A percentile compares a stretch with the other conserved stretches of the same genome.
phyloP scores from a whole-genome alignment of 1,140 invertebrate genomes.

The Nixonia krombeini region DNA sequence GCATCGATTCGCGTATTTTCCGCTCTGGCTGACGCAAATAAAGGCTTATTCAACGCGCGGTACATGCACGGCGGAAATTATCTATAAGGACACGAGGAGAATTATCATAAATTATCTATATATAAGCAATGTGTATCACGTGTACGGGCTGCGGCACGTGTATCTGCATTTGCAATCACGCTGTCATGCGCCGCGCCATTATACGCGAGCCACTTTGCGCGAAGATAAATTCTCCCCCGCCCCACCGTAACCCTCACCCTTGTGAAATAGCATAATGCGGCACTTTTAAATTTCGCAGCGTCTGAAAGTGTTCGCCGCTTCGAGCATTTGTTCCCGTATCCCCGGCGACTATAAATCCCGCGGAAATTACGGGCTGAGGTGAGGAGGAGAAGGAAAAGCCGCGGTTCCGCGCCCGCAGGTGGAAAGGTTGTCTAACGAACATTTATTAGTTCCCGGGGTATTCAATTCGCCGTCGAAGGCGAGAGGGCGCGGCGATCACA shows the following conservation, averaged over 20 bases:
- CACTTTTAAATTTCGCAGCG: conserved; percentile 5
- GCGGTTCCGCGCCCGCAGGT: too few relatives aligned
- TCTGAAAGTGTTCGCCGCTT: not conserved
- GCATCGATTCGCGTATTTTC: conserved; percentile 27
- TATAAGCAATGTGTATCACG: conserved; percentile 32
- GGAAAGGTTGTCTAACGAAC: too few relatives aligned
- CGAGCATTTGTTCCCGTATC: not conserved
- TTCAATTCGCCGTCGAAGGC: too few relatives aligned
- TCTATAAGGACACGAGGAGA: conserved; percentile 28
- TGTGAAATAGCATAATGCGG: conserved; percentile 9
- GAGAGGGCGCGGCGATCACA: too few relatives aligned
- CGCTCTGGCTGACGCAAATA: conserved; percentile 28
- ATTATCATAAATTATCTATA: conserved; percentile 45
- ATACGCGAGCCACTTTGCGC: conserved; percentile 19
- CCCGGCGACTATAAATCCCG: not conserved
- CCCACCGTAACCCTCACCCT: too few relatives aligned
- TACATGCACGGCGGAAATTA: conserved; percentile 26
- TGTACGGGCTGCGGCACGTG: conserved; percentile 28
- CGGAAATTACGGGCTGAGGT: not conserved
- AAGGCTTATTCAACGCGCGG: conserved; percentile 27
- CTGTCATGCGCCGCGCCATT: conserved; percentile 35
- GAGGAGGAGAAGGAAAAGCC: too few relatives aligned
- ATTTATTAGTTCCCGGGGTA: too few relatives aligned
- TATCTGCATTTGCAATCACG: conserved; percentile 36
- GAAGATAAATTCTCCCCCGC: conserved; percentile 17